Evolutionary conservation across 2,888 invertebrate genomes (phyloP), one percentile per base, ranked within the genome.

Genomic region (Tuta absoluta): DNA sequence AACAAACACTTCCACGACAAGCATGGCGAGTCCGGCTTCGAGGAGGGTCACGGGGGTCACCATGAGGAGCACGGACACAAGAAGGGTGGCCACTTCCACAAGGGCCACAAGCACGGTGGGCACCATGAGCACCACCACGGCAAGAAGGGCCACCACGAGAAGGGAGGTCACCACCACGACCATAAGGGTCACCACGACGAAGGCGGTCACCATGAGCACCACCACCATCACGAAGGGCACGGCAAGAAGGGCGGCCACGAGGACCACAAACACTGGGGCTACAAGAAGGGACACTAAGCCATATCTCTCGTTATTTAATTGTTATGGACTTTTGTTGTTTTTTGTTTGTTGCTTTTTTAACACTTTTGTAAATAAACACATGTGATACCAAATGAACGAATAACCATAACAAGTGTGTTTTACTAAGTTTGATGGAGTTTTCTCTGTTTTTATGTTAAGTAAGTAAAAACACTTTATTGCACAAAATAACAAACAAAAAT

Each of bases 1-100:
- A 94, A 96, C 75, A 96, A 96, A 76, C 95, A 96, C 81, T 96
- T 95, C 93, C 96, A 94, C 82, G 95, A 96, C 73, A 96, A 96
- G 82, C 94, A 95, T 73, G 96, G 96, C 73, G 95, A 95, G 71
- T 93, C 94, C 63, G 96, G 95, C 0, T 94, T 93, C 77, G 95
- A 96, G 80, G 95, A 95, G 76, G 95, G 95, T 69, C 95, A 96
- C 77, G 96, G 96, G 63, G 95, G 93, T 38, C 94, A 94, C 80
- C 95, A 96, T 78, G 94, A 95, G 75, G 95, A 94, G 74, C 95
- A 95, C 71, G 95, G 94, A 38, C 95, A 95, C 87, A 95, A 96
- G 85, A 95, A 96, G 87, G 96, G 96, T 62, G 95, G 95, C 10
- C 95, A 95, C 83, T 93, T 95, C 87, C 95, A 96, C 86, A 94